Evolutionary conservation across 2,113 vertebrate genomes (phyloP), one percentile per base, ranked within the genome.

Genomic region (Nipponia nippon): DNA sequence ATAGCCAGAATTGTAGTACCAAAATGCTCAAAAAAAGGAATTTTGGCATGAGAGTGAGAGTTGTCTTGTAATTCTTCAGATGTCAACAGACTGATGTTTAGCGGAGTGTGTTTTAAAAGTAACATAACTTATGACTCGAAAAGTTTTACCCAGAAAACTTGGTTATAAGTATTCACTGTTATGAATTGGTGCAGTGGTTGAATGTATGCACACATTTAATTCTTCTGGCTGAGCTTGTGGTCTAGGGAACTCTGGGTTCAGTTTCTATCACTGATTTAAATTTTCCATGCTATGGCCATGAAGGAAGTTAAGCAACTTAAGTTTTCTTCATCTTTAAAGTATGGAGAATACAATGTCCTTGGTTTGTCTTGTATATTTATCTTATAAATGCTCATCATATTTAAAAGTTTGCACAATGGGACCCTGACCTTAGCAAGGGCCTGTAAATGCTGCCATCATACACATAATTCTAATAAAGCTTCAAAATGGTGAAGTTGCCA

Each of bases 351-450:
- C 42, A 7, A 77, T 88, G 93, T 91, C 75, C 87, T 96, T 91
- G 59, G 58, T 86, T 77, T 93, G 59, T 84, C 63, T 92, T 65
- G 47, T 85, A 11, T 91, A 79, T 96, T 91, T 91, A 72, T 83
- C 67, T 95, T 86, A 80, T 44, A 90, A 94, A 88, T 73, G 53
- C 87, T 90, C 87, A 81, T 96, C 83, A 77, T 95, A 88, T 80
- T 94, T 73, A 81, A 62, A 94, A 25, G 50, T 90, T 96, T 96
- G 91, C 85, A 86, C 78, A 92, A 66, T 27, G 16, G 71, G 85
- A 71, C 93, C 91, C 71, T 96, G 95, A 95, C 91, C 89, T 94
- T 70, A 96, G 62, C 87, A 90, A 69, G 32, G 83, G 59, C 55
- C 67, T 92, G 59, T 90, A 91, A 94, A 72, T 66, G 62, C 84